Conservation (phyloP, 2,888 invertebrate species). For the Isoperla grammatica region DNA sequence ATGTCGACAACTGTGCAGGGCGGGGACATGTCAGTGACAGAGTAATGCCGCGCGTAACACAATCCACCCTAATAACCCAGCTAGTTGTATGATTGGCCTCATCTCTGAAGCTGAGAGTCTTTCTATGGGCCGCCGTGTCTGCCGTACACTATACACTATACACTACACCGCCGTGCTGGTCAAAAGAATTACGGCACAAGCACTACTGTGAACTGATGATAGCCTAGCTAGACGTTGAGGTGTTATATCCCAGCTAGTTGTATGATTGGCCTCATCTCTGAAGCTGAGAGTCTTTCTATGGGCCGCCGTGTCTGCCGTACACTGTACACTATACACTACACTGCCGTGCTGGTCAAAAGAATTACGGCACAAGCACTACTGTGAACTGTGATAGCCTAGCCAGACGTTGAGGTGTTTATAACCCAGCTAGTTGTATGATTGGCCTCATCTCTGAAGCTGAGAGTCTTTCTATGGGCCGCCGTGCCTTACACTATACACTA, state of each 20-base stretch:
- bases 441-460: background rate
- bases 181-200: too few species aligned
- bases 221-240: too few species aligned
- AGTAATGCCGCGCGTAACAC: conserved; percentile 1
- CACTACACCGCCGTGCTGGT: too few species aligned
- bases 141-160: too few species aligned
- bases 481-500: too few species aligned
- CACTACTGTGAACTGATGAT: too few species aligned
- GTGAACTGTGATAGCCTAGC: too few species aligned
- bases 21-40: conserved; percentile 21
- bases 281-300: background rate
- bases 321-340: too few species aligned
- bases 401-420: too few species aligned
- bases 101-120: background rate
- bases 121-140: background rate
- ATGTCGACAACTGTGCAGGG: background rate
- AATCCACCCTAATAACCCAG: conserved; percentile 22
- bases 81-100: conserved; percentile 17
- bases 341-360: too few species aligned
- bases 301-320: too few species aligned
- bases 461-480: background rate
- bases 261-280: conserved; percentile 14
- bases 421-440: conserved; percentile 20
- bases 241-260: conserved; percentile 20
- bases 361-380: too few species aligned